These are phyloP conservation scores for Tragelaphus imberbis DNA, from an alignment of 2,113 vertebrate species.

Conservation along the genomic window DNA sequence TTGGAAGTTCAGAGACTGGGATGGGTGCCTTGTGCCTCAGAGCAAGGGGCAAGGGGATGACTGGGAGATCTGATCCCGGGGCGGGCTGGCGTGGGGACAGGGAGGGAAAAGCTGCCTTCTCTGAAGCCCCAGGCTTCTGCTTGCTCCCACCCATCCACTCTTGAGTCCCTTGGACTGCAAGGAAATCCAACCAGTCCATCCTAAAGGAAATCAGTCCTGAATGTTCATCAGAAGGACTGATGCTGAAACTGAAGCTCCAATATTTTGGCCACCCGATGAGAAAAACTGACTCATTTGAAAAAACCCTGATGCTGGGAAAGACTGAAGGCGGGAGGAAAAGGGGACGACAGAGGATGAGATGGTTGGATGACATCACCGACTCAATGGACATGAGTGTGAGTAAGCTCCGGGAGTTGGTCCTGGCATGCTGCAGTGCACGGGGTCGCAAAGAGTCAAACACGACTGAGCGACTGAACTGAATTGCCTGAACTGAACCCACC, in stretches of 20 bases:
- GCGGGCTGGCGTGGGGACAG: fast-evolving
- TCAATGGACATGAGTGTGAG: not conserved
- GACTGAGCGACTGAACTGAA: not conserved
- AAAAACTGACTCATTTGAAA: not conserved
- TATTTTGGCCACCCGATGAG: not conserved
- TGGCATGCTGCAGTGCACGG: fast-evolving
- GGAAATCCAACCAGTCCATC: not conserved
- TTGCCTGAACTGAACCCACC: not conserved
- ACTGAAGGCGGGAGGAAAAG: fast-evolving
- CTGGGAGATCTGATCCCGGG: not conserved
- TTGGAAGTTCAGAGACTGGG: not conserved
- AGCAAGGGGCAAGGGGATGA: not conserved
- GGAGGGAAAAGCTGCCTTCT: fast-evolving
- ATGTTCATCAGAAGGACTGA: not conserved
- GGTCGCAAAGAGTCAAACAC: not conserved
- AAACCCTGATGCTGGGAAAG: not conserved
- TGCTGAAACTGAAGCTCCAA: not conserved
- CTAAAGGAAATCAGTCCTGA: not conserved
- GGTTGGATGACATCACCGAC: not conserved
- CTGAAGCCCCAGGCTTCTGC: not conserved
- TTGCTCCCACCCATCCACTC: not conserved
- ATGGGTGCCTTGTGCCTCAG: fast-evolving
- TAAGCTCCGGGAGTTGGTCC: not conserved
- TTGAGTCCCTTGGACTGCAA: not conserved
- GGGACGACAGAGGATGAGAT: not conserved